Evolutionary conservation across 2,797 vertebrate genomes (phyloP).

Genomic region (Helostoma temminkii): DNA sequence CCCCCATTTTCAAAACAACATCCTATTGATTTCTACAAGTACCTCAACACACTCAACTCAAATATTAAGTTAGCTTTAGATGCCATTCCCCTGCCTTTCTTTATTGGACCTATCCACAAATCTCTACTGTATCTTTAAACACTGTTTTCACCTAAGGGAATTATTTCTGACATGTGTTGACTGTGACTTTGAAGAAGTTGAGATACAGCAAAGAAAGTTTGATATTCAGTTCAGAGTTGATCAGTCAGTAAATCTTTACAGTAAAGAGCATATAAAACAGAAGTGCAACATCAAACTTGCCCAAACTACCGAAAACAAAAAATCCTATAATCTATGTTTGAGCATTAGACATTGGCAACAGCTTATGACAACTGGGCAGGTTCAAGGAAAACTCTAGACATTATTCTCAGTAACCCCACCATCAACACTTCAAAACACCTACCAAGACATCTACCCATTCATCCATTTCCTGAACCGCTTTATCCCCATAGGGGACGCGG

Average conservation of each 20-base stretch:
- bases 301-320: too few species aligned
- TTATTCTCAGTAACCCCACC: neutral
- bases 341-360: neutral
- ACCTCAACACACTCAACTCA: neutral
- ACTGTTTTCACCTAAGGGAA: neutral
- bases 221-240: slow-evolving; percentile 6
- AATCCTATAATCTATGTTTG: slow-evolving; percentile 3
- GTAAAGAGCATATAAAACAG: neutral
- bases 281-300: too few species aligned
- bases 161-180: slow-evolving; percentile 5
- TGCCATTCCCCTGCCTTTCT: neutral
- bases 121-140: slow-evolving; percentile 13
- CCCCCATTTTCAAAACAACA: slow-evolving; percentile 4
- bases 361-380: neutral
- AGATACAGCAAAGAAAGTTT: slow-evolving; percentile 5
- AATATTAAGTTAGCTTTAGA: neutral
- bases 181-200: neutral
- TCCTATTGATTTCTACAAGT: slow-evolving; percentile 4
- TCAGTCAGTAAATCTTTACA: slow-evolving; percentile 5
- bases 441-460: too few species aligned
- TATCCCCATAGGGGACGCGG: too few species aligned
- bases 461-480: too few species aligned
- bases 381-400: neutral
- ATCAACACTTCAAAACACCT: neutral
- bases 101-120: neutral